These are phyloP conservation scores for Solenopsis invicta DNA, from an alignment of 1,140 invertebrate species.

Conservation along the genomic window DNA sequence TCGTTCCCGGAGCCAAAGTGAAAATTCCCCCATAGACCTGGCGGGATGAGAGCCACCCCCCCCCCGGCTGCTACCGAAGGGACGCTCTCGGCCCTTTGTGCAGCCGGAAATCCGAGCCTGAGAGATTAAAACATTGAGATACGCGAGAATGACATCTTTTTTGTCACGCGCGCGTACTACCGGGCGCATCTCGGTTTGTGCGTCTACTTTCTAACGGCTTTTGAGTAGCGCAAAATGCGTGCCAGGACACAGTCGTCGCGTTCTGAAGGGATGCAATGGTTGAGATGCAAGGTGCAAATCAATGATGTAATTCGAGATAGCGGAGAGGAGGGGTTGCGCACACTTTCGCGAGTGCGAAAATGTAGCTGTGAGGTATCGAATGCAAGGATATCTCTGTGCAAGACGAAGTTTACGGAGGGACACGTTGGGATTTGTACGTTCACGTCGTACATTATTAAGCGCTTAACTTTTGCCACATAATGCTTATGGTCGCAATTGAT, in stretches of 20 bases:
- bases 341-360: constrained; percentile 15
- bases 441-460: constrained; percentile 3
- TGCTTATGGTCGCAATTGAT: neutral
- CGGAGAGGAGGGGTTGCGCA: neutral
- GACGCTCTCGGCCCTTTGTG: constrained; percentile 49
- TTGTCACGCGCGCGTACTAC: constrained; percentile 2
- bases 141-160: constrained; percentile 52
- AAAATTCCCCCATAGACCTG: constrained; percentile 68
- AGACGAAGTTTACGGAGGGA: constrained; percentile 26
- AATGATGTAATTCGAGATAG: constrained; percentile 25
- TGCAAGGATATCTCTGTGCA: neutral
- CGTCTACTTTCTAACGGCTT: neutral
- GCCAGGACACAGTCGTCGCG: neutral
- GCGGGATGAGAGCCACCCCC: constrained; percentile 3
- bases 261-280: neutral
- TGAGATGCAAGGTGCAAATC: neutral
- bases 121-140: constrained; percentile 69
- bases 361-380: constrained; percentile 16
- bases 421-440: neutral
- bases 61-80: constrained; percentile 28
- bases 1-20: constrained; percentile 66
- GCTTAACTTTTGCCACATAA: constrained; percentile 7
- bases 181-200: constrained; percentile 18
- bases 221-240: constrained; percentile 16
- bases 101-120: constrained; percentile 66